Evolutionary conservation across 2,888 invertebrate species (phyloP), one percentile per base, ranked within the genome.

Genomic region (Mimachlamys varia): DNA sequence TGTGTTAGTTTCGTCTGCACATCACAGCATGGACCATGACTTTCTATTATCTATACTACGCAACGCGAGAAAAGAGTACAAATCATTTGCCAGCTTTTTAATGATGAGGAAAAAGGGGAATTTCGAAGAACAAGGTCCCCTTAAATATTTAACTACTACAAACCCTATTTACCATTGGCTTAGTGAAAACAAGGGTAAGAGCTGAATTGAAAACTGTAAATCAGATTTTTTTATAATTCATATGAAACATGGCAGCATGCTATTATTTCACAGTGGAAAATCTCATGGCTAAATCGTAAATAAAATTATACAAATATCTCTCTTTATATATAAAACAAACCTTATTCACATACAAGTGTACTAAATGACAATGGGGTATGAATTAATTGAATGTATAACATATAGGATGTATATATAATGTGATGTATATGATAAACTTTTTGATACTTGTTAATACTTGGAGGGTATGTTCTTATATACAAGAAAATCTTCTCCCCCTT

Each of bases 381-480:
- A 19, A 62, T 4, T 62, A 62, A 62, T n/a, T n/a, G 62, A 76
- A 76, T 33, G 33, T 76, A 76, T 7, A 76, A 22, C 33, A 76
- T 7, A 76, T 76, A 76, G 27, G 27, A 76, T 22, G 76, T 33
- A 76, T 13, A 76, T 76, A 76, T 17, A 76, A 76, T 76, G 76
- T 76, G 76, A 76, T 12, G 33, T 76, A 76, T 76, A 76, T 76
- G 33, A 76, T 76, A 33, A 76, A 76, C 76, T 13, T 33, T 76
- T 76, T 76, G 76, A 33, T 76, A 76, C 12, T 15, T 27, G 76
- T 33, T 76, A 76, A 76, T 76, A 76, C 76, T 76, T n/a, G 27
- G 76, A 33, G 76, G 76, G 33, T 76, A 76, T 76, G 76, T 27
- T 58, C 58, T 19, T 58, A 58, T 58, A 76, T 76, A 76, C 76